These are phyloP conservation scores for Drosophila ogumai DNA, from an alignment of 1,140 invertebrate species.

Conservation along the genomic window DNA sequence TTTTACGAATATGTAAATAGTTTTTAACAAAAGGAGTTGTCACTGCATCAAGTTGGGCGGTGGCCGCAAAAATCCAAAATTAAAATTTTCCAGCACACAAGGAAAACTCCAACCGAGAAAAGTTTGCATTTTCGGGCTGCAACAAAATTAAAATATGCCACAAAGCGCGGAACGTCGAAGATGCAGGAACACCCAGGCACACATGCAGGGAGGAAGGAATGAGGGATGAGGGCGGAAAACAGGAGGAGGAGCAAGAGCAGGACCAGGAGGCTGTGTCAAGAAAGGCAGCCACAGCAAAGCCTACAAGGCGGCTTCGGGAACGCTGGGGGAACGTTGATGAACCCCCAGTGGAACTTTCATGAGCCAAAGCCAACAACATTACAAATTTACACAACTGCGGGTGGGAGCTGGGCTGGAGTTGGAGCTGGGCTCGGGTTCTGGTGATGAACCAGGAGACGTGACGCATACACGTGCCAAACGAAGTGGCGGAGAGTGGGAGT, in stretches of 20 bases:
- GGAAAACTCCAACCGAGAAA: slow-evolving; percentile 30
- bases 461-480: slow-evolving; percentile 52
- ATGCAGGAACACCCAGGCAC: slow-evolving; percentile 46
- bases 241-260: not conserved
- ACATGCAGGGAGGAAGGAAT: slow-evolving; percentile 8
- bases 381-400: slow-evolving; percentile 54
- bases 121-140: slow-evolving; percentile 72
- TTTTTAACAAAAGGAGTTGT: slow-evolving; percentile 73
- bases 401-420: not conserved
- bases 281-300: slow-evolving; percentile 74
- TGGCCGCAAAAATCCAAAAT: slow-evolving; percentile 70
- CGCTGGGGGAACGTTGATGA: slow-evolving; percentile 40
- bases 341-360: slow-evolving; percentile 56
- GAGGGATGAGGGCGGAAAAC: too few relatives aligned
- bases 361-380: slow-evolving; percentile 59
- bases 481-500: not conserved
- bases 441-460: slow-evolving; percentile 47
- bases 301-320: slow-evolving; percentile 33
- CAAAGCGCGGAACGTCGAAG: slow-evolving; percentile 73
- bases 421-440: slow-evolving; percentile 6
- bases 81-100: slow-evolving; percentile 62
- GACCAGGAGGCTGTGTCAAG: slow-evolving; percentile 55
- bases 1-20: slow-evolving; percentile 72
- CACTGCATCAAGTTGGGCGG: slow-evolving; percentile 52
- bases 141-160: slow-evolving; percentile 81